Evolutionary conservation across 2,797 vertebrate genomes (phyloP).

Genomic region (Ataeniobius toweri): DNA sequence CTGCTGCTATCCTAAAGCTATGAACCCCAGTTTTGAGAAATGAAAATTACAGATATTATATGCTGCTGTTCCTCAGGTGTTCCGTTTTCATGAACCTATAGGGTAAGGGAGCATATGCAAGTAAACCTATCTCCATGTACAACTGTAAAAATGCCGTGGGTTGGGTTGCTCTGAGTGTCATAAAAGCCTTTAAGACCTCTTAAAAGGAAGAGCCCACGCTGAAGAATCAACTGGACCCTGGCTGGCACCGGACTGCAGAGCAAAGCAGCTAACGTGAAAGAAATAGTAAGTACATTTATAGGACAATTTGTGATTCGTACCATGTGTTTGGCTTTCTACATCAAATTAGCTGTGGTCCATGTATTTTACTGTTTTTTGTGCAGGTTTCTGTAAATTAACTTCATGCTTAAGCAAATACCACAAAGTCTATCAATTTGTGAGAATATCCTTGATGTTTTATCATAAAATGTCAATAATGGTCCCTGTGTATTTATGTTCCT

Average conservation of each 20-base stretch:
- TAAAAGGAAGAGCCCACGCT: constrained; percentile 58
- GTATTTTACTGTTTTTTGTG: not conserved
- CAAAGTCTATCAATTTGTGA: not conserved
- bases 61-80: constrained; percentile 32
- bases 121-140: constrained; percentile 72
- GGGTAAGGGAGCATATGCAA: constrained; percentile 50
- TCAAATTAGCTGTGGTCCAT: not conserved
- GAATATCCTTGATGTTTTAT: not conserved
- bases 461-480: not conserved
- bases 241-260: constrained; percentile 41
- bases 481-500: not conserved
- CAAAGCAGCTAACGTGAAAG: constrained; percentile 36
- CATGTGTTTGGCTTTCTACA: not conserved
- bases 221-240: constrained; percentile 56
- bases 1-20: constrained; percentile 39
- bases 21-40: constrained; percentile 59
- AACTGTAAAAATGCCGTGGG: constrained; percentile 42
- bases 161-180: constrained; percentile 56
- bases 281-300: constrained; percentile 63
- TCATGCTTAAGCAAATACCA: not conserved
- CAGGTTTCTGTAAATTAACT: not conserved
- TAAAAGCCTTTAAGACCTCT: constrained; percentile 65
- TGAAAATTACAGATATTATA: constrained; percentile 59
- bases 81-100: constrained; percentile 59
- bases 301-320: not conserved